A percentile compares a stretch with the other conserved stretches of the same genome.
Conservation (phyloP, 2,797 vertebrate species). For the Enteromius anoplus region DNA sequence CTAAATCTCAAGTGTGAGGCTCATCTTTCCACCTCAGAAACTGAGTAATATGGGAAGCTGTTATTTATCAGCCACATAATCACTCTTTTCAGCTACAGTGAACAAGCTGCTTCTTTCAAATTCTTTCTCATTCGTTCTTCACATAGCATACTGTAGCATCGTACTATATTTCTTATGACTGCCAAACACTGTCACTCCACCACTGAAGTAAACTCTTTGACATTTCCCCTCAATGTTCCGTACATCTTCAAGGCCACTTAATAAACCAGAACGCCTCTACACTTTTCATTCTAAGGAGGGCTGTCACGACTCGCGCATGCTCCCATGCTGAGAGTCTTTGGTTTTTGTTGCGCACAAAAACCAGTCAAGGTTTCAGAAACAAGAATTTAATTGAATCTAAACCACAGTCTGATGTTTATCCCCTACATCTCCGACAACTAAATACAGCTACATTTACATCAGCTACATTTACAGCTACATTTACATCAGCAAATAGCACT, state of each 20-base stretch:
- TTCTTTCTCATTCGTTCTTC: constrained; percentile 6
- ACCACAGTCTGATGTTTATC: constrained; percentile 10
- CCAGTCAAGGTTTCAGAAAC: constrained; percentile 28
- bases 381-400: constrained; percentile 19
- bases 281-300: constrained; percentile 40
- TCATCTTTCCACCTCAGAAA: constrained; percentile 26
- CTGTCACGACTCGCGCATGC: constrained; percentile 50
- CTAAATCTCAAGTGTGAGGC: not conserved
- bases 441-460: constrained; percentile 23
- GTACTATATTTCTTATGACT: constrained; percentile 7
- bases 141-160: not conserved
- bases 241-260: constrained; percentile 56
- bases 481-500: constrained; percentile 40
- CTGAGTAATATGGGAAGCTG: constrained; percentile 16
- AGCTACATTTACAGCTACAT: constrained; percentile 11
- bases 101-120: constrained; percentile 20
- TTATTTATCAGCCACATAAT: constrained; percentile 36
- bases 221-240: constrained; percentile 26
- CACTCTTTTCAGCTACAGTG: constrained; percentile 11
- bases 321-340: not conserved
- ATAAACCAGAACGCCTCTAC: constrained; percentile 45
- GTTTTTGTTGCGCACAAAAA: constrained; percentile 18
- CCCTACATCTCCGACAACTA: not conserved
- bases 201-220: constrained; percentile 1
- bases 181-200: constrained; percentile 7